Percentiles rank a stretch among this genome's conserved stretches.
Conservation (phyloP, 2,888 invertebrate species). For the Agrilus mali region DNA sequence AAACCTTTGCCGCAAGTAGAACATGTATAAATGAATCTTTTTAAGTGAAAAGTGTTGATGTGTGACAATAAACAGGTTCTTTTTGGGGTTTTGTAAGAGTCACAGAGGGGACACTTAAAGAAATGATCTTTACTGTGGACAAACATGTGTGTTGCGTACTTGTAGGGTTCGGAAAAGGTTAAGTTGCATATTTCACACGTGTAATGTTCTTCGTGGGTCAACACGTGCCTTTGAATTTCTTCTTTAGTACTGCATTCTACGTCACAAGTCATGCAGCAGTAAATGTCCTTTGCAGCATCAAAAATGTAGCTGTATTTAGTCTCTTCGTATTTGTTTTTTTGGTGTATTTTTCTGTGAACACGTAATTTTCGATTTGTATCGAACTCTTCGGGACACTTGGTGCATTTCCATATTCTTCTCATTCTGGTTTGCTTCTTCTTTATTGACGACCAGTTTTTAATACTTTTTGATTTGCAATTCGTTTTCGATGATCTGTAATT, state of each 20-base stretch:
- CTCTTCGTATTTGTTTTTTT: constrained; percentile 3
- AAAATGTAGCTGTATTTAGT: constrained; percentile 18
- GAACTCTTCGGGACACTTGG: constrained; percentile 22
- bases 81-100: constrained; percentile 1
- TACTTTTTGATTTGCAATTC: no score
- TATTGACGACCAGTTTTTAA: no score
- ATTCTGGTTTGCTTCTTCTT: background rate
- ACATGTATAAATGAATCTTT: constrained; percentile 12
- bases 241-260: constrained; percentile 6
- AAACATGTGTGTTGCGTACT: constrained; percentile 11
- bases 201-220: constrained; percentile 9
- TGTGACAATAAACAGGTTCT: constrained; percentile 2
- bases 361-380: constrained; percentile 18
- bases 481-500: no score
- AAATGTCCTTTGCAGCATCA: constrained; percentile 20
- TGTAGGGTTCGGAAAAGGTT: constrained; percentile 11
- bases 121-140: constrained; percentile 3
- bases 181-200: constrained; percentile 8
- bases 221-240: constrained; percentile 12
- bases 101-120: constrained; percentile 9
- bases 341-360: constrained; percentile 19
- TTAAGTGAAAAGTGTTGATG: constrained; percentile 3
- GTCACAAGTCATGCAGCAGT: constrained; percentile 14
- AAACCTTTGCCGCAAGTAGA: constrained; percentile 20
- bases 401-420: constrained; percentile 22